These are phyloP conservation scores for Pachycephus smyrnensis DNA, from an alignment of 2,888 invertebrate genomes.

Conservation along the genomic window DNA sequence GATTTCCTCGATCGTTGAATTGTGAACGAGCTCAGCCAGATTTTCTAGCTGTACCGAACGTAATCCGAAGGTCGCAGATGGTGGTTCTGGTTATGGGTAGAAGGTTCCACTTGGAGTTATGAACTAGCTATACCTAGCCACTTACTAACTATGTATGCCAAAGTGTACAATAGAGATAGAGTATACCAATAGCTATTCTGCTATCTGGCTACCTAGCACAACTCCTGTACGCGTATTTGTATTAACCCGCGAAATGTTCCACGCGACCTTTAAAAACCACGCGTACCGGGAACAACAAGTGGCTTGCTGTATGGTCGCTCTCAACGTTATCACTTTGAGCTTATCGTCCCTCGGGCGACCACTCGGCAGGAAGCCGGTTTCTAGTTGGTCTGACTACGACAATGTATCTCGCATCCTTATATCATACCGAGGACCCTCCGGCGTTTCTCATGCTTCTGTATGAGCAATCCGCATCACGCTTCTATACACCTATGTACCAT, in stretches of 20 bases:
- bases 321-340: neutral
- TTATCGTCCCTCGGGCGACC: neutral
- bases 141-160: neutral
- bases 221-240: neutral
- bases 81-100: neutral
- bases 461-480: neutral
- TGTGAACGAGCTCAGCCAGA: constrained; percentile 34
- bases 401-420: neutral
- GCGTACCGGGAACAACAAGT: neutral
- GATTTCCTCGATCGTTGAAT: constrained; percentile 37
- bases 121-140: neutral
- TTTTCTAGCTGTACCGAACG: neutral
- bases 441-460: neutral
- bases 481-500: neutral
- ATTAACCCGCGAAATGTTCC: neutral
- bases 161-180: neutral
- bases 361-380: neutral
- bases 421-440: neutral
- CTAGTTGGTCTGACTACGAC: neutral
- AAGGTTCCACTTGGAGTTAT: neutral
- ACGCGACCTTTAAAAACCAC: neutral
- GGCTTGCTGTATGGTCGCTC: neutral
- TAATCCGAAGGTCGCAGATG: neutral
- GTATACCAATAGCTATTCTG: too few relatives aligned
- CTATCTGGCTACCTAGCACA: too few relatives aligned